phyloP scores from a whole-genome alignment of 2,113 vertebrate genomes.

The Camelus dromedarius region DNA sequence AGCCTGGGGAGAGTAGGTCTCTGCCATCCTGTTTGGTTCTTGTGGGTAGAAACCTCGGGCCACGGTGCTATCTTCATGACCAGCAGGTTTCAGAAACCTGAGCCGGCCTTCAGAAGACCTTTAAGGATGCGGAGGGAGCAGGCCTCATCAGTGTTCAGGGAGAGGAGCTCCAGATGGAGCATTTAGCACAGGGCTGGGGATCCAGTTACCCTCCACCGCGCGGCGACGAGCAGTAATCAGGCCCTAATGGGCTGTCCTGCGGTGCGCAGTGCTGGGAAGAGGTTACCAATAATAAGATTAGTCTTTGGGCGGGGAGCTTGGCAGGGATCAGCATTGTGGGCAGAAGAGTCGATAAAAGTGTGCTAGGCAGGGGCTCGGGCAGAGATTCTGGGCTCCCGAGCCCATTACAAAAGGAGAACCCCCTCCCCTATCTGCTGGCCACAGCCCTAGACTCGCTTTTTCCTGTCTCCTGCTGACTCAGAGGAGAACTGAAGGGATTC shows the following conservation, averaged over 20 bases:
- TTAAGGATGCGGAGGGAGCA: conserved; percentile 71
- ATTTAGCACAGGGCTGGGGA: conserved; percentile 69
- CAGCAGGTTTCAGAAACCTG: conserved; percentile 60
- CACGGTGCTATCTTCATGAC: not conserved
- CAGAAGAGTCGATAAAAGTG: not conserved
- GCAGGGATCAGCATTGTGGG: not conserved
- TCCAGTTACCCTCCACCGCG: conserved; percentile 79
- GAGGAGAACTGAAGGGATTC: not conserved
- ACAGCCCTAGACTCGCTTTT: no score
- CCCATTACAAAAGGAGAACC: not conserved
- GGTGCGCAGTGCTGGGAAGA: conserved; percentile 46
- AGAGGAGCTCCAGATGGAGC: conserved; percentile 85
- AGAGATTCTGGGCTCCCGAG: not conserved
- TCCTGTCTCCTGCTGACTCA: not conserved
- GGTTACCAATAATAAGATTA: conserved; percentile 55
- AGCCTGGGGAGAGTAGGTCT: not conserved
- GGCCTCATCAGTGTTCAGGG: conserved; percentile 60
- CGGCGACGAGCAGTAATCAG: conserved; percentile 60
- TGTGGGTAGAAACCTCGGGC: not conserved
- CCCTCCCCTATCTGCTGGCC: not conserved
- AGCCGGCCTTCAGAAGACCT: conserved; percentile 55
- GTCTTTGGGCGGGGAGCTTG: not conserved
- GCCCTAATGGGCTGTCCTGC: conserved; percentile 66
- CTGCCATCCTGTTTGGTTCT: not conserved
- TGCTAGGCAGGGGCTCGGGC: not conserved